phyloP scores from a whole-genome alignment of 2,797 vertebrate species.

The Anolis apletophallus region DNA sequence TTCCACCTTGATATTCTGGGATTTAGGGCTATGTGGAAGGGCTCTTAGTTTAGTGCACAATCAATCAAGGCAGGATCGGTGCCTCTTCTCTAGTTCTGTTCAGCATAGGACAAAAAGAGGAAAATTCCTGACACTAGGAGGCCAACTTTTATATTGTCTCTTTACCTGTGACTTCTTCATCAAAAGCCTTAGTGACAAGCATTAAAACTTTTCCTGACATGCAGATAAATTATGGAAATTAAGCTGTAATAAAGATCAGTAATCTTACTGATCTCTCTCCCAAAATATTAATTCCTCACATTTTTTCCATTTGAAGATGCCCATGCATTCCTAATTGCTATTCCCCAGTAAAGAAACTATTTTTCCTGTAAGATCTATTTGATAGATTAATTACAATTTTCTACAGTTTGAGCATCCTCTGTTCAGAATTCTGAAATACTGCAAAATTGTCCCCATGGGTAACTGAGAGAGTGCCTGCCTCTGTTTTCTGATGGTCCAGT shows the following conservation, averaged over 20 bases:
- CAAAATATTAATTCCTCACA: neutral
- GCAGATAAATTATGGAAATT: neutral
- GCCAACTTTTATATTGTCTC: neutral
- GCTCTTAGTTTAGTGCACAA: neutral
- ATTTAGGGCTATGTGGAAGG: no score
- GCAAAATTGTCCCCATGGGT: no score
- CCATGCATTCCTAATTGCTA: neutral
- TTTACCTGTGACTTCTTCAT: neutral
- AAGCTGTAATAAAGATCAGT: neutral
- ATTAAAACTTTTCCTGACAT: neutral
- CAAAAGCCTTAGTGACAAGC: neutral
- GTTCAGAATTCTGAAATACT: no score
- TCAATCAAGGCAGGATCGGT: neutral
- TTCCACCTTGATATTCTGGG: no score
- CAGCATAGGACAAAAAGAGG: neutral
- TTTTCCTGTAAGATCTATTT: neutral
- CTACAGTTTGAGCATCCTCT: no score
- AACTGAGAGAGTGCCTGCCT: no score
- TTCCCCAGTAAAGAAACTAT: neutral
- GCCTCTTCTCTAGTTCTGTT: neutral
- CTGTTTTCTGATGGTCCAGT: no score
- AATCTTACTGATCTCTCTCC: neutral
- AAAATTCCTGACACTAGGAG: neutral
- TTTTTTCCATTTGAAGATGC: neutral
- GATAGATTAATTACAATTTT: neutral